Conservation (phyloP, 2,113 vertebrate species). For the Rhinopithecus roxellana region DNA sequence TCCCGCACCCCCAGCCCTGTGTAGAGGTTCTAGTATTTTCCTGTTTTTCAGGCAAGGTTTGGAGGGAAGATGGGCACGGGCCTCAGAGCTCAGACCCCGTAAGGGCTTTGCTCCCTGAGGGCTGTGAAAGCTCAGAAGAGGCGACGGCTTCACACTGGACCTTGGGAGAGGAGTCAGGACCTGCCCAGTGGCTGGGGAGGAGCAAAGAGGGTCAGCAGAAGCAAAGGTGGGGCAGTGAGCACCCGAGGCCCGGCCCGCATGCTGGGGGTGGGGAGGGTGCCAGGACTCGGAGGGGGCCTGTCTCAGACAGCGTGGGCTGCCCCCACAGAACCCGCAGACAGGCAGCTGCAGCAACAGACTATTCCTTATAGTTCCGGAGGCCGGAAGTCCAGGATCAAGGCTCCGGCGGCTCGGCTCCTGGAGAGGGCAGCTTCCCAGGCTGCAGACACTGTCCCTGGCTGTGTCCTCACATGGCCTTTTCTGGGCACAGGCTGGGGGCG, state of each 20-base stretch:
- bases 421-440: background rate
- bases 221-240: background rate
- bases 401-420: rapidly evolving
- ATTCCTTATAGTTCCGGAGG: background rate
- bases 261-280: background rate
- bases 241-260: background rate
- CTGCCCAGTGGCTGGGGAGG: background rate
- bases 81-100: background rate
- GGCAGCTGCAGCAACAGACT: background rate
- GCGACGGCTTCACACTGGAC: background rate
- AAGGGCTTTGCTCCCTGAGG: background rate
- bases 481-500: background rate
- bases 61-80: background rate
- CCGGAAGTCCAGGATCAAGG: background rate
- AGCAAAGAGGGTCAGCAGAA: background rate
- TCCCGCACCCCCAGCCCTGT: background rate
- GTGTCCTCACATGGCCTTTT: background rate
- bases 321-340: rapidly evolving
- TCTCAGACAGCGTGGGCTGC: background rate
- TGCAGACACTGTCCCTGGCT: background rate
- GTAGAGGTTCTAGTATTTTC: background rate
- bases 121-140: background rate
- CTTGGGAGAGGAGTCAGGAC: background rate
- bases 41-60: background rate
- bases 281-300: background rate